Base-by-base conservation (phyloP, 1,140 invertebrate species). In the Calephelis virginiensis region DNA sequence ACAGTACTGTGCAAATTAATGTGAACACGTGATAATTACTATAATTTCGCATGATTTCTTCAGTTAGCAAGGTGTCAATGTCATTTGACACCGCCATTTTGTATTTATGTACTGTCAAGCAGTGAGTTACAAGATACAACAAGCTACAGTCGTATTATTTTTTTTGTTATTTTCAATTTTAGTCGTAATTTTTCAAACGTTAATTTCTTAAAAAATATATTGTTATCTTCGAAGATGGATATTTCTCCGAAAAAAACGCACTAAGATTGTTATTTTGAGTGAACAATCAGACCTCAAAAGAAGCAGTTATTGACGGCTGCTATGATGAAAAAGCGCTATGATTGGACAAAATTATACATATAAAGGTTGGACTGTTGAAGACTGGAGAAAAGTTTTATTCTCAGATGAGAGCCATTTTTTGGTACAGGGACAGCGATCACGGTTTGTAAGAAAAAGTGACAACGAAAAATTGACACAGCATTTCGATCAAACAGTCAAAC, bases 351-450 rank as follows among this genome's bases (percentile, higher is more conserved):
- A 49, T 5, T 12, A 49, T 49, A n/a, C n/a, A n/a, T n/a, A 49
- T 49, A 11, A 12, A 10, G 48, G 5, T 6, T 13, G n/a, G 48
- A 49, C 48, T 49, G 48, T 49, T 49, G 48, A 49, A 49, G 48
- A 49, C 48, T 49, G n/a, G 48, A 49, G 6, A 49, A 49, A 49
- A 14, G 45, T 46, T 46, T 46, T 46, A 46, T 46, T 46, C 45
- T 46, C n/a, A 14, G 48, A 49, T 14, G n/a, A 49, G 48, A 49
- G 48, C 48, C 48, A 49, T 13, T 49, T 13, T 49, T 49, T 49
- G n/a, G 48, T 49, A 0, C n/a, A 49, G 6, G 48, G n/a, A 49
- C n/a, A 49, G 11, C 48, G n/a, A 49, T 49, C 48, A 5, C 48
- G 6, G 4, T 14, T 49, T 7, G 48, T 13, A 10, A 49, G n/a